Evolutionary conservation across 53 echinoderm and acorn worm genomes (phyloP), one percentile per base, ranked within the genome.

Genomic region (Echinarachnius parma): DNA sequence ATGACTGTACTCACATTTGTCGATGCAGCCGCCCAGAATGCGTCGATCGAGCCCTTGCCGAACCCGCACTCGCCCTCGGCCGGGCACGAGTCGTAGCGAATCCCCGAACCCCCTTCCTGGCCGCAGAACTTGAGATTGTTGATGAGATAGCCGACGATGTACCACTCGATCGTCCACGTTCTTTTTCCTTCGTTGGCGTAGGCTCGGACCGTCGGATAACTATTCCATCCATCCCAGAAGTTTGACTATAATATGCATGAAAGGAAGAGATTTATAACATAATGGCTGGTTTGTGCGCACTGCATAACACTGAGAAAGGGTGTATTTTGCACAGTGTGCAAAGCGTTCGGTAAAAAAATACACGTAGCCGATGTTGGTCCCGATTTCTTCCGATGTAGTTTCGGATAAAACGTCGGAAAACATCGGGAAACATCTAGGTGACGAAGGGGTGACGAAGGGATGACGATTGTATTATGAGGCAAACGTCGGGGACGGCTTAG

Each of bases 141-240:
- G n/a, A 89, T 65, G 23, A 87, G 74, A 64, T 84, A 88, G 14
- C 92, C 92, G 26, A 85, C 46, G 5, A 92, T 46, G 2, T 81
- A 75, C 18, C 36, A 84, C 48, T 92, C 92, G 8, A 92, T 28
- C 11, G 84, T 62, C 64, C 61, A 79, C 2, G 77, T 59, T 31
- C 92, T 56, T 29, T 74, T 67, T 10, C 84, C 92, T 15, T 84
- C 75, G 48, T 81, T 63, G 18, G 85, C 82, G 78, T 84, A 92
- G 10, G 89, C 48, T 53, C 70, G 85, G 13, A 88, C 85, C 29
- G 77, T 81, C 2, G 48, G 32, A 45, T 88, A 88, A 21, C 88
- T 85, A 53, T 85, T 82, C 81, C 80, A 88, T 21, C 85, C 92
- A 62, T 92, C 92, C 92, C 92, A 92, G 29, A 76, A 92, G 11